These are phyloP conservation scores for Caenorhabditis macrosperma DNA, from an alignment of 2,888 invertebrate genomes.

Conservation along the genomic window DNA sequence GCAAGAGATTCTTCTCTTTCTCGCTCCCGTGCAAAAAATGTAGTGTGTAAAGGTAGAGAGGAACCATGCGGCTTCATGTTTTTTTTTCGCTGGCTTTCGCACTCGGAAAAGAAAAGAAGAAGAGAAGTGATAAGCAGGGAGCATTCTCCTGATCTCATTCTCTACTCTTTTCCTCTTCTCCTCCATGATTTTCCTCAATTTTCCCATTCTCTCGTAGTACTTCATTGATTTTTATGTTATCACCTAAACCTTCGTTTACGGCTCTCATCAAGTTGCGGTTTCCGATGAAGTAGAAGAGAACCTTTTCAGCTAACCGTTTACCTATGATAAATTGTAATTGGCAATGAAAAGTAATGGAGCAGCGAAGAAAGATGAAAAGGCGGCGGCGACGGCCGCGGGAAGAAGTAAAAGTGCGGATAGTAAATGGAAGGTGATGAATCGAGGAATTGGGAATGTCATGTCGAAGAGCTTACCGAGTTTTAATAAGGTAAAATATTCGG, in stretches of 20 bases:
- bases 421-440: constrained; percentile 65
- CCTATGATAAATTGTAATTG: neutral
- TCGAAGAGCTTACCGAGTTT: constrained; percentile 70
- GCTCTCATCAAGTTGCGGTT: neutral
- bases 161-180: neutral
- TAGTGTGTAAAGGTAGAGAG: constrained; percentile 7
- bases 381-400: constrained; percentile 10
- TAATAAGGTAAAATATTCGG: constrained; percentile 54
- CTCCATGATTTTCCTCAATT: neutral
- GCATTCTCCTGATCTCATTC: constrained; percentile 24
- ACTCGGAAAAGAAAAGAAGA: constrained; percentile 22
- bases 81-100: constrained; percentile 5
- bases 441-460: constrained; percentile 63
- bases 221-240: constrained; percentile 48
- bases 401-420: constrained; percentile 68
- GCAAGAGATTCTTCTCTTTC: neutral
- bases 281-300: too few relatives aligned
- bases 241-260: constrained; percentile 9
- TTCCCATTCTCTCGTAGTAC: constrained; percentile 6
- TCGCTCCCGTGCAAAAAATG: neutral
- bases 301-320: constrained; percentile 10
- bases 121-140: constrained; percentile 10
- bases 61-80: constrained; percentile 3
- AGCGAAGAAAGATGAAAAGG: constrained; percentile 50
- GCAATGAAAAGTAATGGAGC: constrained; percentile 48